These are phyloP conservation scores for Noctua fimbriata DNA, from an alignment of 2,888 invertebrate genomes.

Conservation along the genomic window DNA sequence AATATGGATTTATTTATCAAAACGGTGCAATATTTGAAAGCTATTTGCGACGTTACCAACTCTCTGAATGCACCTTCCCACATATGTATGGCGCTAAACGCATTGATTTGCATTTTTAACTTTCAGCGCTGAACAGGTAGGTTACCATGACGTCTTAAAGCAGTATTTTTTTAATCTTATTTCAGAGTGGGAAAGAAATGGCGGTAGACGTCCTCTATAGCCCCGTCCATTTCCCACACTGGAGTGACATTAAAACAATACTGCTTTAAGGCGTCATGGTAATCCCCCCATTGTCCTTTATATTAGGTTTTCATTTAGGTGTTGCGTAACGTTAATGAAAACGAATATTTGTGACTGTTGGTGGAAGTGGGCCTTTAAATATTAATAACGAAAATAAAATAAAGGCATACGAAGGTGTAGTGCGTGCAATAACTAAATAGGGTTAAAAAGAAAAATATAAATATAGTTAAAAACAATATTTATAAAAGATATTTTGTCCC, in stretches of 20 bases:
- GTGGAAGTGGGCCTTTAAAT: conserved; percentile 1
- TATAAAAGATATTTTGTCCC: not conserved
- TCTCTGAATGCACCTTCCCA: not conserved
- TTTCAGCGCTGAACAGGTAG: not conserved
- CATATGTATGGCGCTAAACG: not conserved
- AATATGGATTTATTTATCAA: not conserved
- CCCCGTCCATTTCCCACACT: not conserved
- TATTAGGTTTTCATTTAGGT: not conserved
- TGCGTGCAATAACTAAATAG: conserved; percentile 59
- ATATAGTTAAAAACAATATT: conserved; percentile 39
- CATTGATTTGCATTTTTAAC: not conserved
- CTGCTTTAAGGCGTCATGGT: not conserved
- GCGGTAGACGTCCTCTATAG: not conserved
- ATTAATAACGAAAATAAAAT: conserved; percentile 4
- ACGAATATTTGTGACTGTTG: not conserved
- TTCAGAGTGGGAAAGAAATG: not conserved
- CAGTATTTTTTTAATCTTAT: not conserved
- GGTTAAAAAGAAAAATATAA: conserved; percentile 43
- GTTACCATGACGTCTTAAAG: not conserved
- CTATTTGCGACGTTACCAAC: not conserved
- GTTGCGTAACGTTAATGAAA: not conserved
- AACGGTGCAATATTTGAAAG: not conserved
- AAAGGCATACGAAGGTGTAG: conserved; percentile 45
- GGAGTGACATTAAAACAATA: not conserved
- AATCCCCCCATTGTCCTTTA: not conserved